These are phyloP conservation scores for Phataginus tetradactyla DNA, from an alignment of 2,797 vertebrate genomes.

Conservation along the genomic window DNA sequence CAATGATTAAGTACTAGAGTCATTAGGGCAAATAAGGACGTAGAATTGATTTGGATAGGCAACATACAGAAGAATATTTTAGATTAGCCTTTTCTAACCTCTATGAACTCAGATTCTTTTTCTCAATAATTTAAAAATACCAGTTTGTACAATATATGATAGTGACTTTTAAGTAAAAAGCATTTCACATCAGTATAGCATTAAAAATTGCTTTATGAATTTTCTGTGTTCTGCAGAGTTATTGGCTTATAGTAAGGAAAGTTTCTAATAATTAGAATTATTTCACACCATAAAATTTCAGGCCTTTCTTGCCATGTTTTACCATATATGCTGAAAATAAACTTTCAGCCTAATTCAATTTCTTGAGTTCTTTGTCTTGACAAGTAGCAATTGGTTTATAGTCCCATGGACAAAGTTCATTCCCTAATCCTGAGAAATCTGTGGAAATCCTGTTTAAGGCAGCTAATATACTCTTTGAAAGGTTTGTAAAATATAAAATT, in stretches of 20 bases:
- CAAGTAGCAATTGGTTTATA: not conserved
- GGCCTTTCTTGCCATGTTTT: not conserved
- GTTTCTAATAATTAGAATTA: not conserved
- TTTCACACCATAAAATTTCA: not conserved
- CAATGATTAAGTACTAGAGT: not conserved
- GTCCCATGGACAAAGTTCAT: not conserved
- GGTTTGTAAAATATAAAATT: constrained; percentile 13
- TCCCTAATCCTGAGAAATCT: not conserved
- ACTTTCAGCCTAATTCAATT: not conserved
- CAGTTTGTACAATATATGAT: not conserved
- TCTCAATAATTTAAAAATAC: not conserved
- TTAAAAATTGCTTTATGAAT: not conserved
- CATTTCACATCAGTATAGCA: not conserved
- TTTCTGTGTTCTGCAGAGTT: constrained; percentile 3
- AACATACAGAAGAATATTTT: not conserved
- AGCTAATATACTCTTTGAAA: not conserved
- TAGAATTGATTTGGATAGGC: not conserved
- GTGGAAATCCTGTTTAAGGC: not conserved
- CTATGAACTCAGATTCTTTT: not conserved
- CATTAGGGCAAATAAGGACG: not conserved
- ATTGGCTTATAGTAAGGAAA: not conserved
- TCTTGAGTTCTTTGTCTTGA: constrained; percentile 35
- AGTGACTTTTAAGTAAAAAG: not conserved
- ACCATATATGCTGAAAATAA: constrained; percentile 33
- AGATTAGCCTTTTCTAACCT: not conserved